Evolutionary conservation across 2,113 vertebrate species (phyloP).

Genomic region (Bos taurus): DNA sequence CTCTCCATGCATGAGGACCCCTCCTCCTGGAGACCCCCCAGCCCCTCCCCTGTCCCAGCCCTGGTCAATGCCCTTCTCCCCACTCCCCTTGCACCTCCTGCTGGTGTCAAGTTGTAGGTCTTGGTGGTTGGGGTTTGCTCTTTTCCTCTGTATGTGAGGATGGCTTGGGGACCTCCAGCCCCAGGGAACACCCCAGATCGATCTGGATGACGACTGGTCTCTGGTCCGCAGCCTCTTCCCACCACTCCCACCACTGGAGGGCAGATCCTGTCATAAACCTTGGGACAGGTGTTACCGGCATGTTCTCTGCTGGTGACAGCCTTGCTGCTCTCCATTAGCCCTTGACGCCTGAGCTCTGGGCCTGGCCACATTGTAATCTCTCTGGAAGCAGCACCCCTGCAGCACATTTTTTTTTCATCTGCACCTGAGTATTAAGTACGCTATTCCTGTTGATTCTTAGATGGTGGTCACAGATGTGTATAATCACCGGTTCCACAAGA

Average conservation of each 20-base stretch:
- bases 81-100: background rate
- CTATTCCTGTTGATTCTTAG: constrained; percentile 78
- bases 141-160: background rate
- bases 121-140: background rate
- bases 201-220: background rate
- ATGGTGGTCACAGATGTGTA: constrained; percentile 98
- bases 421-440: background rate
- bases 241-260: background rate
- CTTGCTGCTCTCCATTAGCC: background rate
- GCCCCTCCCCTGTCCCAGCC: background rate
- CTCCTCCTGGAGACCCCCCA: background rate
- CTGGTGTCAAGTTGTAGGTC: background rate
- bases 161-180: background rate
- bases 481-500: constrained; percentile 98
- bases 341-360: background rate
- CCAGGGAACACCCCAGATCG: background rate
- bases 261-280: background rate
- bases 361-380: background rate
- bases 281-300: background rate
- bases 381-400: background rate
- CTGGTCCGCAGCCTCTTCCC: background rate
- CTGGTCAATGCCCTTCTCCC: background rate
- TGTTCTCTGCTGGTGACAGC: background rate
- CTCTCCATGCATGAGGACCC: background rate
- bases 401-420: background rate